Conservation (phyloP, 2,113 vertebrate genomes). For the Parus major region DNA sequence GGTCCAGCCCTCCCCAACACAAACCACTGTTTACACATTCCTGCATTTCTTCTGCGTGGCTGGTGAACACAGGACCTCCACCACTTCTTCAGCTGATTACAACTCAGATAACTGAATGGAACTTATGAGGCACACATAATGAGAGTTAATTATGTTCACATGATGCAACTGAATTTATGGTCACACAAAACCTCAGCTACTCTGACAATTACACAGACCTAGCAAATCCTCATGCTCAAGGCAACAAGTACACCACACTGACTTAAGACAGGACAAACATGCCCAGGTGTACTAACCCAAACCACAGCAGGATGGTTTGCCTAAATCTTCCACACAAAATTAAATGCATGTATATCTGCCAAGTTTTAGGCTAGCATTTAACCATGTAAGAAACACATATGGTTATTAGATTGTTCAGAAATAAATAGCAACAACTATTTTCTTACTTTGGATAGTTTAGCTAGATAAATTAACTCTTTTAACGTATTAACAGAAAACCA, state of each 20-base stretch:
- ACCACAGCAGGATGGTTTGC: background rate
- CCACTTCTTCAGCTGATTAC: background rate
- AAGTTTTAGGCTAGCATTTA: background rate
- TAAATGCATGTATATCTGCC: background rate
- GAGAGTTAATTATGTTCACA: slow-evolving; percentile 48
- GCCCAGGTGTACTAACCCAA: background rate
- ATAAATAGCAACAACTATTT: background rate
- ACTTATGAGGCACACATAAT: slow-evolving; percentile 53
- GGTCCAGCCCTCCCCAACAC: background rate
- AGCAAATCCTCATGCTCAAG: background rate
- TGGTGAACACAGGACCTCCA: background rate
- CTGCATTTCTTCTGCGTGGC: slow-evolving; percentile 6
- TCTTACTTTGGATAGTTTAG: background rate
- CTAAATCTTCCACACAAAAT: background rate
- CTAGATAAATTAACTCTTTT: background rate
- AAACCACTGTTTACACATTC: slow-evolving; percentile 13
- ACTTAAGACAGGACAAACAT: background rate
- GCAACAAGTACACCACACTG: background rate
- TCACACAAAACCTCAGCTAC: background rate
- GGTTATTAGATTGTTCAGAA: background rate
- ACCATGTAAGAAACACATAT: background rate
- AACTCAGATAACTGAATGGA: slow-evolving; percentile 40
- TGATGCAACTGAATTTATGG: slow-evolving; percentile 29
- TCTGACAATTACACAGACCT: background rate
- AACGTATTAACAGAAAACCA: background rate